These are phyloP conservation scores for Planiliza haematocheilus DNA, from an alignment of 2,113 vertebrate species.

Conservation along the genomic window DNA sequence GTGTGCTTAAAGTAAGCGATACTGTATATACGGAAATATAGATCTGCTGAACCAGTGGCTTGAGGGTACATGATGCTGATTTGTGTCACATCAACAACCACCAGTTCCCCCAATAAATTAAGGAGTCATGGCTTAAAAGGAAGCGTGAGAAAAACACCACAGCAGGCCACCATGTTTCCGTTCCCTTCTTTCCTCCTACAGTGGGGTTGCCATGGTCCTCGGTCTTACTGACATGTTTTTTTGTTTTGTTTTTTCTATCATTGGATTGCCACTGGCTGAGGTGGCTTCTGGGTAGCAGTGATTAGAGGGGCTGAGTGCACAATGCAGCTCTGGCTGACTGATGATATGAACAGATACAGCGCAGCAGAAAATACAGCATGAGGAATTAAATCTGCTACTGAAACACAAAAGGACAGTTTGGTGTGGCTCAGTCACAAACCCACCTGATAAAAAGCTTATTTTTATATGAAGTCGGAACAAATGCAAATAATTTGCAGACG, in stretches of 20 bases:
- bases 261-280: conserved; percentile 62
- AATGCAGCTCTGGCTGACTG: conserved; percentile 65
- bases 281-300: conserved; percentile 64
- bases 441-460: neutral
- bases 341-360: conserved; percentile 60
- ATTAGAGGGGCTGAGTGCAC: conserved; percentile 67
- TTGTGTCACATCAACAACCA: conserved; percentile 10
- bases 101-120: neutral
- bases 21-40: neutral
- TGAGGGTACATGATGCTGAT: conserved; percentile 21
- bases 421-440: conserved; percentile 10
- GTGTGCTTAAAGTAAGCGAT: neutral
- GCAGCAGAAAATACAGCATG: conserved; percentile 32
- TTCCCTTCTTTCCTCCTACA: conserved; percentile 34
- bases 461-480: neutral
- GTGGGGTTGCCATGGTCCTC: conserved; percentile 46
- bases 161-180: neutral
- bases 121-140: neutral
- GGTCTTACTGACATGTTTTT: conserved; percentile 44
- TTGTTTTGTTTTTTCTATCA: conserved; percentile 35
- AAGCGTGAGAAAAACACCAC: neutral
- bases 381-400: conserved; percentile 8
- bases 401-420: conserved; percentile 4
- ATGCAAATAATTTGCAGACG: neutral
- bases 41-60: neutral